Percentiles rank a stretch among this genome's conserved stretches.
Evolutionary conservation across 2,797 vertebrate genomes (phyloP).

Genomic region (Cyclopterus lumpus): DNA sequence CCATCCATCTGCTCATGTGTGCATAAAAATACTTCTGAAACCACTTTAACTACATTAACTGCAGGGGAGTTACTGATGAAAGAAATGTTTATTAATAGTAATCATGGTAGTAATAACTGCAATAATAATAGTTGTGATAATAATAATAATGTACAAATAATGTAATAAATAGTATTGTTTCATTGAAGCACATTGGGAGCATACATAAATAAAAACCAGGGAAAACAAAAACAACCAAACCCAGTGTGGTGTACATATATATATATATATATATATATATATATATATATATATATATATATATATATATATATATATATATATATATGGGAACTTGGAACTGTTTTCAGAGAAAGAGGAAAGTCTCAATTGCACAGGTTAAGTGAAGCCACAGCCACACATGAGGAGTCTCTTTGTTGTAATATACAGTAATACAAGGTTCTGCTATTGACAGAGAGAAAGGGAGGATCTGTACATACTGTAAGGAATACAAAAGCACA

Average conservation of each 20-base stretch:
- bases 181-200: constrained; percentile 90
- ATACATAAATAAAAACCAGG: constrained; percentile 86
- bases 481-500: constrained; percentile 88
- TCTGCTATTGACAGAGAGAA: constrained; percentile 66
- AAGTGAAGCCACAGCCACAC: constrained; percentile 81
- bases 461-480: constrained; percentile 83
- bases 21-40: constrained; percentile 15
- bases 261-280: not conserved
- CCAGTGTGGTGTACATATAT: constrained; percentile 29
- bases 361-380: constrained; percentile 74
- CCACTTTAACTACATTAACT: constrained; percentile 18
- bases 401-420: constrained; percentile 80
- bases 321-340: not conserved
- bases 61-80: constrained; percentile 86
- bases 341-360: constrained; percentile 14
- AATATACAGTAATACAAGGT: constrained; percentile 78
- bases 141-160: constrained; percentile 82
- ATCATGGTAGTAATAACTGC: constrained; percentile 79
- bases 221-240: constrained; percentile 72
- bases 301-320: not conserved
- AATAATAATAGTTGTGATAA: constrained; percentile 81
- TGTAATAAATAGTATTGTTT: constrained; percentile 89
- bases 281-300: constrained; percentile 1
- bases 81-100: constrained; percentile 97
- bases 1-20: not conserved